Base-by-base conservation (phyloP, 2,888 invertebrate genomes). In the Andrena minutula region DNA sequence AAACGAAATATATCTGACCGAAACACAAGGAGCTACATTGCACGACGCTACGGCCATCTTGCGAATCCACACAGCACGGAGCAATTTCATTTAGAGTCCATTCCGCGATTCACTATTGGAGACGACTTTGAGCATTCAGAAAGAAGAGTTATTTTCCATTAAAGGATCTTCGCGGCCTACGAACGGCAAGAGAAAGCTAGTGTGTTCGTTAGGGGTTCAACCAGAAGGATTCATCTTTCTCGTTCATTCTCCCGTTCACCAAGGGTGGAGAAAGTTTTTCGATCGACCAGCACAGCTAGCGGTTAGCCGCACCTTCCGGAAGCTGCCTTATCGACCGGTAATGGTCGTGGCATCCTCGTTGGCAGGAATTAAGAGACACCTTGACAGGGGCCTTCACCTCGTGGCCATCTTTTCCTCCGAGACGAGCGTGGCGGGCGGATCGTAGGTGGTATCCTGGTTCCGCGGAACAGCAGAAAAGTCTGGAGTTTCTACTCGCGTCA, bases 261-360 rank as follows among this genome's bases (percentile, higher is more conserved):
- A 56, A 56, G 56, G 23, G 41, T 41, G 41, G 41, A 41, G 41
- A 41, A 41, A 41, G 41, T 41, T 41, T 41, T 41, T 41, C 41
- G 41, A 41, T 41, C 56, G 56, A 26, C 56, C 26, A 26, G 32
- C 61, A 32, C 20, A 35, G 32, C 61, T 10, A 30, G 20, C 30
- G 49, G 20, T 23, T 58, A 89, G 92, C 91, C 92, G 92, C 92
- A 90, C 92, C 93, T 93, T 88, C 85, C 89, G 90, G 89, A 87
- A 89, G 90, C 88, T 90, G 86, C 86, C 81, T 89, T 92, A 92
- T 93, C 93, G 93, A 93, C 93, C 91, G 90, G 90, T 91, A 91
- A 90, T 84, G 82, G 77, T 76, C 79, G 79, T 83, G 74, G 71
- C 79, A 82, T 83, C 83, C 83, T 87, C 89, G 84, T 83, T 85